Evolutionary conservation across 2,797 vertebrate genomes (phyloP).

Genomic region (Carduelis carduelis): DNA sequence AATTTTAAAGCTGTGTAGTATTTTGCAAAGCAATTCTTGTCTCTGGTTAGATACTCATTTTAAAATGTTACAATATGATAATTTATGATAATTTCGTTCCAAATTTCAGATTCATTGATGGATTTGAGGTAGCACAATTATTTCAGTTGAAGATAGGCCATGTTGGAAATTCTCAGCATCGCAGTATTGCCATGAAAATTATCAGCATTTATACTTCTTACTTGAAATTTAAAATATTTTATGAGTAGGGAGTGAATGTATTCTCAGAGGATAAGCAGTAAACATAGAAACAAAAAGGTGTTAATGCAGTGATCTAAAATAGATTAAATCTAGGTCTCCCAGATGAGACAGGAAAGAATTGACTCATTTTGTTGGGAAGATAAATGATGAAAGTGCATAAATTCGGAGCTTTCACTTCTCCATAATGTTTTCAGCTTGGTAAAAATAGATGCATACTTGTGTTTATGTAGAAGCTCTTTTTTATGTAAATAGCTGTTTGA

Average conservation of each 20-base stretch:
- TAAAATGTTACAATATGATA: conserved; percentile 24
- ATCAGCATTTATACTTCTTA: not conserved
- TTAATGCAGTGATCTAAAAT: conserved; percentile 42
- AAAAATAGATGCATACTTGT: not conserved
- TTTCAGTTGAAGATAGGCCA: conserved; percentile 39
- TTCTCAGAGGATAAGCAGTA: conserved; percentile 9
- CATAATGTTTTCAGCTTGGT: conserved; percentile 7
- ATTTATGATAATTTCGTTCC: conserved; percentile 36
- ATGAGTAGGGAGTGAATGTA: not conserved
- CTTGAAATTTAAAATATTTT: conserved; percentile 19
- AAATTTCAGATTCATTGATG: conserved; percentile 38
- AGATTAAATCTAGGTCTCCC: conserved; percentile 47
- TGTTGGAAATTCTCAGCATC: not conserved
- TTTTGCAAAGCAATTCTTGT: conserved; percentile 18
- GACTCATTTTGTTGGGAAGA: not conserved
- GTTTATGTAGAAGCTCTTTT: conserved; percentile 2
- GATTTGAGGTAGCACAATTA: conserved; percentile 24
- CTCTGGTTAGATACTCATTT: conserved; percentile 2
- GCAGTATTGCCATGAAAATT: conserved; percentile 5
- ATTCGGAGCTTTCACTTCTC: conserved; percentile 27
- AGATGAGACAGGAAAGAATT: not conserved
- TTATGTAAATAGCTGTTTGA: conserved; percentile 5
- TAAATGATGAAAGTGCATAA: conserved; percentile 8
- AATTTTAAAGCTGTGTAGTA: not conserved
- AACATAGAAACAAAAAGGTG: conserved; percentile 37